Conservation (phyloP, 1,140 invertebrate genomes). For the Camponotus vicinus region DNA sequence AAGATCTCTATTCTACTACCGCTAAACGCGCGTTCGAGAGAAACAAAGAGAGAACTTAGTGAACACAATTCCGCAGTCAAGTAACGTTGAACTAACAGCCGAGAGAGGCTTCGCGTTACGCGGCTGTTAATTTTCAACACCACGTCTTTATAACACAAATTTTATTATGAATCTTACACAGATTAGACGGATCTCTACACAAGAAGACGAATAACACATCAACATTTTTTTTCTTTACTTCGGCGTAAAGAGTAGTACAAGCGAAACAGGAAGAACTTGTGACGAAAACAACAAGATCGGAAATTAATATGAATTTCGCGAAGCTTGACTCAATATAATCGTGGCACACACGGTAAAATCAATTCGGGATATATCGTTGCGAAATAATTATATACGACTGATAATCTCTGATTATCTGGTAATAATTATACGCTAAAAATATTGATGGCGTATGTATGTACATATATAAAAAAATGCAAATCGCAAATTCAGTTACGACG, state of each 20-base stretch:
- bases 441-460: conserved; percentile 37
- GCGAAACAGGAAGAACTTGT: conserved; percentile 52
- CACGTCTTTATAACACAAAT: conserved; percentile 7
- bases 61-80: conserved; percentile 72
- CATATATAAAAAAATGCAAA: conserved; percentile 52
- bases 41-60: conserved; percentile 60
- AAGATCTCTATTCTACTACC: conserved; percentile 35
- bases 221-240: conserved; percentile 22
- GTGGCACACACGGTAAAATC: conserved; percentile 49
- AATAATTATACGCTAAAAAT: conserved; percentile 42
- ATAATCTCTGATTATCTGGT: conserved; percentile 38
- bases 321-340: conserved; percentile 47
- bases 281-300: conserved; percentile 34
- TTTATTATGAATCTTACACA: conserved; percentile 19
- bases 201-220: conserved; percentile 15
- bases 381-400: conserved; percentile 2
- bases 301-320: conserved; percentile 16
- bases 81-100: conserved; percentile 63
- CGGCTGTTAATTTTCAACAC: conserved; percentile 62
- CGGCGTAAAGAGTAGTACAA: conserved; percentile 51
- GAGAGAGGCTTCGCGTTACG: conserved; percentile 38
- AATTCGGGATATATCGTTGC: background rate
- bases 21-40: conserved; percentile 51
- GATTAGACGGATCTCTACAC: conserved; percentile 34
- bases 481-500: conserved; percentile 41